Percentiles rank a stretch among this genome's conserved stretches.
These are phyloP conservation scores for Poecilia latipinna DNA, from an alignment of 2,113 vertebrate genomes.

Conservation along the genomic window DNA sequence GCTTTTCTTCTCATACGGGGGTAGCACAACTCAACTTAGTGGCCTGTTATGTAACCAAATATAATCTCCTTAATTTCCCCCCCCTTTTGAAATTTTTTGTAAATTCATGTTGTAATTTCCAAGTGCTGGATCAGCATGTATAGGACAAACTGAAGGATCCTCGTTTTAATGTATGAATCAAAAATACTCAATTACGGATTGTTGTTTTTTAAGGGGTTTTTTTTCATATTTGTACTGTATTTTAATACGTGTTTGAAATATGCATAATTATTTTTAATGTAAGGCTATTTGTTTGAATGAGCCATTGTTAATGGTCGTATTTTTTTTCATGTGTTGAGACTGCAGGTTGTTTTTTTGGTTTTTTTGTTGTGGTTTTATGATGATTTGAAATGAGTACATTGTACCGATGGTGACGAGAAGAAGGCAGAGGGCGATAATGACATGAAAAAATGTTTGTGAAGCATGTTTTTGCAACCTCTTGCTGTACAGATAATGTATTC, in stretches of 20 bases:
- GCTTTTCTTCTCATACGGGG: slow-evolving; percentile 44
- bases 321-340: slow-evolving; percentile 53
- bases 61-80: slow-evolving; percentile 50
- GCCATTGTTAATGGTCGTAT: slow-evolving; percentile 63
- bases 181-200: slow-evolving; percentile 45
- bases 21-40: slow-evolving; percentile 73
- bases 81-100: slow-evolving; percentile 33
- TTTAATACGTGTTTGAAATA: slow-evolving; percentile 63
- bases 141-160: slow-evolving; percentile 52
- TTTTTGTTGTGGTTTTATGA: slow-evolving; percentile 49
- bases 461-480: slow-evolving; percentile 79
- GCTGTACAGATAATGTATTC: slow-evolving; percentile 80
- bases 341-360: slow-evolving; percentile 8
- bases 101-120: slow-evolving; percentile 43
- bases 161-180: slow-evolving; percentile 40
- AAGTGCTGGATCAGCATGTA: slow-evolving; percentile 55
- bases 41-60: slow-evolving; percentile 74
- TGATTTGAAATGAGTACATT: slow-evolving; percentile 73
- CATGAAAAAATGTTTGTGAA: slow-evolving; percentile 79
- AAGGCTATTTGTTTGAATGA: slow-evolving; percentile 70
- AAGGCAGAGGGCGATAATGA: slow-evolving; percentile 53
- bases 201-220: slow-evolving; percentile 56
- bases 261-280: slow-evolving; percentile 70
- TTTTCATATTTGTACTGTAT: slow-evolving; percentile 65
- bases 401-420: slow-evolving; percentile 59